Base-by-base conservation (phyloP, 2,113 vertebrate species). In the Muntiacus reevesi region DNA sequence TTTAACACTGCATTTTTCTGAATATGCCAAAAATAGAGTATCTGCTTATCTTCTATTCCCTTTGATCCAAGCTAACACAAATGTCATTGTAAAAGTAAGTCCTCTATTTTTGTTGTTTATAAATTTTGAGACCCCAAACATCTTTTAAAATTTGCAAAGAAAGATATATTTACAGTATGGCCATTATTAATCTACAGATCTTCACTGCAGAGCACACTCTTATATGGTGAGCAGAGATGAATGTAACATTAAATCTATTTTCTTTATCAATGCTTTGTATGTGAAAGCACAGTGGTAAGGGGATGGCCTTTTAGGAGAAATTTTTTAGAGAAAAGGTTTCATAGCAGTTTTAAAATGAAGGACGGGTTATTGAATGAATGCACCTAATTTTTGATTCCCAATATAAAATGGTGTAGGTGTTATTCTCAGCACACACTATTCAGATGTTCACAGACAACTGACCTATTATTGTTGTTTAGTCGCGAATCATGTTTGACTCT, bases 281-380 rank as follows among this genome's bases (percentile, higher is more conserved):
- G 40, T 78, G 47, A 89, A 91, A 30, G 19, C 25, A 55, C 25
- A 83, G 36, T 30, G 11, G 14, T 54, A 84, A 88, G 21, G 30
- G 8, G 33, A 17, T 28, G 30, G 71, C 19, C 25, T 94, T 54
- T 92, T 50, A 90, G 71, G 50, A 87, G 52, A 95, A 87, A 86
- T 5, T 16, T 84, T 91, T 71, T 3, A 57, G 40, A 91, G 21
- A 84, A 10, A 84, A 82, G 25, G 36, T 57, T 95, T 78, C 36
- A 95, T 33, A 90, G 43, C 13, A 96, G 27, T 74, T 96, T 83
- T 67, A 89, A 89, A 92, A 78, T 52, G 86, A 97, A 91, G 14
- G 17, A 40, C 40, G 59, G 12, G 17, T 79, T 81, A 82, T 6
- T 43, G 43, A 95, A 74, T 71, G 40, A 87, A 95, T 54, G 21